Base-by-base conservation (phyloP, 2,888 invertebrate genomes). In the Lydus trimaculatus region DNA sequence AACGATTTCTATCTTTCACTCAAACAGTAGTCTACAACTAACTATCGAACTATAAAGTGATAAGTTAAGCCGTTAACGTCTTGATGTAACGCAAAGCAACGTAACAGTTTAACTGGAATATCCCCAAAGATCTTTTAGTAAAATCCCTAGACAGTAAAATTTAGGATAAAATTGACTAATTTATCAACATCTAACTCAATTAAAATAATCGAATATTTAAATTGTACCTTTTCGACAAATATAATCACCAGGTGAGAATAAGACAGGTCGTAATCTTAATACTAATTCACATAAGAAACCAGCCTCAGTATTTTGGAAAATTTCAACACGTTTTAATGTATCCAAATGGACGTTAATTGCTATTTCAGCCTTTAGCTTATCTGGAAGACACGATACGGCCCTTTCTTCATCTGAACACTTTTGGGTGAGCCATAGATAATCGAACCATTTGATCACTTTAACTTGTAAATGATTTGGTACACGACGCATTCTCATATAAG, bases 381-480 rank as follows among this genome's bases (percentile, higher is more conserved):
- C 98, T 87, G 97, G 97, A 83, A 97, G 90, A 88, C 96, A 97
- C 83, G 95, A 95, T 79, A 97, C 96, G 67, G 96, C 96, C 85
- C 93, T 94, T 86, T 98, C 98, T 86, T 99, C 98, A 85, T 98
- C 97, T 28, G 97, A 97, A 84, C 97, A 97, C 88, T 98, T 98
- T 88, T 99, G 98, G 76, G 97, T 97, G 82, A 98, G 91, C 98
- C 99, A 99, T 82, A 98, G 90, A 86, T 99, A 98, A 89, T 99
- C 98, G 87, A 98, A 99, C 98, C 98, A 99, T 87, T 97, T 97
- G 87, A 99, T 98, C 78, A 96, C 98, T 87, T 98, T 97, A 82
- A 97, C 95, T 86, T 99, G 98, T 71, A 99, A 90, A 86, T 96
- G 94, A 79, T 92, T 93, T 52, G 98, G 98, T 75, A 99, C 98